Percentiles rank a stretch among this genome's conserved stretches.
Evolutionary conservation across 2,888 invertebrate species (phyloP).

Genomic region (Ophioninae sp.): DNA sequence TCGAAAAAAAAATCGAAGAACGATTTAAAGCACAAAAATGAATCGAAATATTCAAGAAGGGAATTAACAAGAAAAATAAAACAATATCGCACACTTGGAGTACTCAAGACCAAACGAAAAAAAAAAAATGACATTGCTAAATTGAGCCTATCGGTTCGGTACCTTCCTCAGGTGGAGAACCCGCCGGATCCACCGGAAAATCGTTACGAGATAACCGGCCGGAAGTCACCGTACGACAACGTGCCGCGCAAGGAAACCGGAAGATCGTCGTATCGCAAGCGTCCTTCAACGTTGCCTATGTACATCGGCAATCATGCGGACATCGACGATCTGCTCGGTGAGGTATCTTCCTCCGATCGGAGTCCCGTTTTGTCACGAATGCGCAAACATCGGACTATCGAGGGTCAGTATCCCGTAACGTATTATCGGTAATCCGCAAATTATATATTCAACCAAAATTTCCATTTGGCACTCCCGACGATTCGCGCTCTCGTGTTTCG

Average conservation of each 20-base stretch:
- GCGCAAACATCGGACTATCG: conserved; percentile 68
- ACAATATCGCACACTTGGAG: too few relatives aligned
- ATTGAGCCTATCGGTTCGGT: background rate
- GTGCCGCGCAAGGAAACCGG: conserved; percentile 78
- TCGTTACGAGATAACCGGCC: conserved; percentile 79
- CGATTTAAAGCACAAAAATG: too few relatives aligned
- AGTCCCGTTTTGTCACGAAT: conserved; percentile 71
- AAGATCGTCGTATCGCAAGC: conserved; percentile 74
- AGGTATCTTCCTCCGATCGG: conserved; percentile 70
- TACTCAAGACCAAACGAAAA: background rate
- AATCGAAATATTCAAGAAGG: too few relatives aligned
- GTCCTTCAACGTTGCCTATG: conserved; percentile 80
- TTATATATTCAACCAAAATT: background rate
- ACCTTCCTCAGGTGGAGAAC: conserved; percentile 74
- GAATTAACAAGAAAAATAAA: too few relatives aligned
- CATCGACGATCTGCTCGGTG: conserved; percentile 94
- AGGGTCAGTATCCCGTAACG: conserved; percentile 74
- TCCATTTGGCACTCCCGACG: background rate
- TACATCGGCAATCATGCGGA: conserved; percentile 93
- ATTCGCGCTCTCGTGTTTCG: background rate
- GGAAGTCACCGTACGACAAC: conserved; percentile 88
- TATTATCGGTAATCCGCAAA: conserved; percentile 64
- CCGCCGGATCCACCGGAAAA: conserved; percentile 77
- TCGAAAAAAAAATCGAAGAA: too few relatives aligned
- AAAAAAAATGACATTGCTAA: background rate